Evolutionary conservation across 2,888 invertebrate genomes (phyloP).

Genomic region (Meiosimyza platycephala): DNA sequence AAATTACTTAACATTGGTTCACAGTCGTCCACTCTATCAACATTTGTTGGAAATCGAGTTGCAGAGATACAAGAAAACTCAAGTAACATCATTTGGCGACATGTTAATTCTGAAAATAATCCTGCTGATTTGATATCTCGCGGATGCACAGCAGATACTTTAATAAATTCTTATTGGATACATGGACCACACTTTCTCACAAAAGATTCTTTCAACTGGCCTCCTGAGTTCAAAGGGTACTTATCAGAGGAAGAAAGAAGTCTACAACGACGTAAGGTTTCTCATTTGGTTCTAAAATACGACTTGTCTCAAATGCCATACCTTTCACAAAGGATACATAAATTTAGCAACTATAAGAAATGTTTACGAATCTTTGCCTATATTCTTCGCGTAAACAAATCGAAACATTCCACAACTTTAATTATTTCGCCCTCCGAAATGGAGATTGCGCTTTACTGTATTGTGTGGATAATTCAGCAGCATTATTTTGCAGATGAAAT

Average conservation of each 20-base stretch:
- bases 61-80: too few species aligned
- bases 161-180: conserved; percentile 11
- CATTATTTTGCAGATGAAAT: too few species aligned
- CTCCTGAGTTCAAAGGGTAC: background rate
- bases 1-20: too few species aligned
- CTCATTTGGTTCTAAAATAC: background rate
- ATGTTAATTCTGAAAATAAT: background rate
- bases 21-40: too few species aligned
- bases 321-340: too few species aligned
- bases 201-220: background rate
- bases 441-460: background rate
- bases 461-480: too few species aligned
- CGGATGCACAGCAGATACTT: conserved; percentile 6
- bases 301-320: too few species aligned
- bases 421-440: background rate
- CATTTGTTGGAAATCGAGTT: too few species aligned
- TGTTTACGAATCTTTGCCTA: too few species aligned
- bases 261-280: background rate
- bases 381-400: background rate
- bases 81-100: background rate
- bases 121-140: conserved; percentile 2
- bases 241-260: background rate
- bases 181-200: conserved; percentile 17
- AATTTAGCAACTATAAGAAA: too few species aligned
- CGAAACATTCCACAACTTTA: background rate